These are phyloP conservation scores for Aldabrachelys gigantea DNA, from an alignment of 2,113 vertebrate genomes.

Conservation along the genomic window DNA sequence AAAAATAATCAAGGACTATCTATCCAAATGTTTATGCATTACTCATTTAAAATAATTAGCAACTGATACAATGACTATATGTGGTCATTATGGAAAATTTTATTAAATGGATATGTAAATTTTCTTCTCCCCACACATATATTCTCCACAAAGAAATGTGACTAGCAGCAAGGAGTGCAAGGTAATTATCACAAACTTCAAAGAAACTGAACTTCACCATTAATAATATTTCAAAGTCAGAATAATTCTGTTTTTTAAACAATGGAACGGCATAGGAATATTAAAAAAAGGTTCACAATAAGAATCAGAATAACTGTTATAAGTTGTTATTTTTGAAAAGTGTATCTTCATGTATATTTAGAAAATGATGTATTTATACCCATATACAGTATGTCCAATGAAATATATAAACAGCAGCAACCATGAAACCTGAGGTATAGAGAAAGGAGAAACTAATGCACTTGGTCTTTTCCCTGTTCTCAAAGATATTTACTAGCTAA, in stretches of 20 bases:
- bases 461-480: neutral
- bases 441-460: neutral
- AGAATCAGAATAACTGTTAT: accelerated
- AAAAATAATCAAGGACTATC: neutral
- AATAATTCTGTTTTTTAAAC: neutral
- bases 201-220: neutral
- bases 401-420: neutral
- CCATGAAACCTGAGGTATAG: neutral
- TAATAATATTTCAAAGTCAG: neutral
- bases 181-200: conserved; percentile 42
- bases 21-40: conserved; percentile 49
- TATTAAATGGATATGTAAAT: conserved; percentile 55
- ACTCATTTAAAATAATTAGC: conserved; percentile 72
- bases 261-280: neutral
- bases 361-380: accelerated
- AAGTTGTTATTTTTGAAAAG: neutral
- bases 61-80: conserved; percentile 73
- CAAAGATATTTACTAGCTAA: neutral
- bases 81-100: conserved; percentile 68
- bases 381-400: accelerated
- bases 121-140: neutral
- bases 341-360: neutral
- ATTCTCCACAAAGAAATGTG: neutral
- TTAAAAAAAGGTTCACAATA: neutral
- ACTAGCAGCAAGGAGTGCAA: conserved; percentile 17